These are phyloP conservation scores for Eupristina koningsbergeri DNA, from an alignment of 1,140 invertebrate species.

Conservation along the genomic window DNA sequence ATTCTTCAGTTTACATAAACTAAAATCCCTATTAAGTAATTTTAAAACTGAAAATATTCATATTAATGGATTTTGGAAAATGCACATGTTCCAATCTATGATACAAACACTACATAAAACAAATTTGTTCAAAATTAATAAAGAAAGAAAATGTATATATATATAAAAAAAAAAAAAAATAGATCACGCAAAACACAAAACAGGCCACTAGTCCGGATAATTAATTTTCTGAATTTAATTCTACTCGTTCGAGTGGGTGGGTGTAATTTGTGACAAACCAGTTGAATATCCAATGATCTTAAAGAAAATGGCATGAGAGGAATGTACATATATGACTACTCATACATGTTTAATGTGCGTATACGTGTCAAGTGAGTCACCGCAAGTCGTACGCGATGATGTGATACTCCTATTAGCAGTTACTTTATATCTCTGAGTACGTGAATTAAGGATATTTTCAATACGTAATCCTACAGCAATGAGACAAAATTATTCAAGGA, in stretches of 20 bases:
- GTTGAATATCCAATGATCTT: constrained; percentile 31
- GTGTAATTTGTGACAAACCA: neutral
- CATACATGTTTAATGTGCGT: neutral
- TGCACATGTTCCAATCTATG: too few relatives aligned
- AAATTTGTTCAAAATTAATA: neutral
- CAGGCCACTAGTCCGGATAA: constrained; percentile 15
- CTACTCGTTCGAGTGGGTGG: neutral
- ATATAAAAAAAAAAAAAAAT: neutral
- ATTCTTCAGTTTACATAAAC: too few relatives aligned
- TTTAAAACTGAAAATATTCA: too few relatives aligned
- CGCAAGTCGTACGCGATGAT: constrained; percentile 46
- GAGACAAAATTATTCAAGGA: neutral
- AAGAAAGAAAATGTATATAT: neutral
- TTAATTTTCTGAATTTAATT: neutral
- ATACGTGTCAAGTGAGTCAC: constrained; percentile 59
- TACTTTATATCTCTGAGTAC: neutral
- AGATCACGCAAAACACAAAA: neutral
- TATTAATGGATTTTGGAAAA: too few relatives aligned
- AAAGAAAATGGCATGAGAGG: constrained; percentile 28
- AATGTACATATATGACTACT: neutral
- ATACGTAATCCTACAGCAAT: neutral
- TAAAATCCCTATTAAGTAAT: too few relatives aligned
- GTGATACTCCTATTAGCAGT: constrained; percentile 6
- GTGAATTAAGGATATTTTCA: neutral
- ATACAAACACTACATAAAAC: neutral